These are phyloP conservation scores for Littorina saxatilis DNA, from an alignment of 1,140 invertebrate genomes.

Conservation along the genomic window DNA sequence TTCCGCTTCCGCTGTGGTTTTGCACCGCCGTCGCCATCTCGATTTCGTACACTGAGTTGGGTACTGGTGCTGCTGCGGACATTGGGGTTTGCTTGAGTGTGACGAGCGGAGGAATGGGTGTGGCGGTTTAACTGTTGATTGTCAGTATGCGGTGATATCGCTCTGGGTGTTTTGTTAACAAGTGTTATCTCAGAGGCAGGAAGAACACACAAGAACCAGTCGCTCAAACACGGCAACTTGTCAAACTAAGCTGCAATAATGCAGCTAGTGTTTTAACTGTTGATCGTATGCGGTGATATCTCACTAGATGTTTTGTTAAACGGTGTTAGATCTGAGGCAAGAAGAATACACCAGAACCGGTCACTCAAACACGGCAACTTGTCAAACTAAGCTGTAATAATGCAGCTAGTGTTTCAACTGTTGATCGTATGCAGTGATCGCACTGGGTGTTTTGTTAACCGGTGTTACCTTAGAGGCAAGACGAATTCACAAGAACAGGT, in stretches of 20 bases:
- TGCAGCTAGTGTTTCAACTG: not conserved
- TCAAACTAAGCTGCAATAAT: too few relatives aligned
- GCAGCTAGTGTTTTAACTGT: not conserved
- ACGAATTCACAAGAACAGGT: too few relatives aligned
- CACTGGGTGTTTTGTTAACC: not conserved
- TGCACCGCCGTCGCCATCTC: slow-evolving; percentile 3
- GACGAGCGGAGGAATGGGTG: not conserved
- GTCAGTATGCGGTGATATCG: not conserved
- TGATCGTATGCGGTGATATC: not conserved
- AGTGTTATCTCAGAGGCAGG: too few relatives aligned
- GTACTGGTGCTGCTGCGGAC: not conserved
- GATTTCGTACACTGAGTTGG: slow-evolving; percentile 36
- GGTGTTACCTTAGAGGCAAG: too few relatives aligned
- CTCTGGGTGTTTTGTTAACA: not conserved
- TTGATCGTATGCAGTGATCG: not conserved
- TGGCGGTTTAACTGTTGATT: not conserved
- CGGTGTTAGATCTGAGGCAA: too few relatives aligned
- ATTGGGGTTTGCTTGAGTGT: not conserved
- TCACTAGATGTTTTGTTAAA: not conserved
- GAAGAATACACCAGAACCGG: too few relatives aligned
- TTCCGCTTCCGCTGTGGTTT: too few relatives aligned
- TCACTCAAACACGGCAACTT: too few relatives aligned
- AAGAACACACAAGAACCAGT: too few relatives aligned
- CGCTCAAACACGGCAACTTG: too few relatives aligned
- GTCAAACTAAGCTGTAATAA: too few relatives aligned